Conservation (phyloP, 2,797 vertebrate species). For the Rhinophrynus dorsalis region DNA sequence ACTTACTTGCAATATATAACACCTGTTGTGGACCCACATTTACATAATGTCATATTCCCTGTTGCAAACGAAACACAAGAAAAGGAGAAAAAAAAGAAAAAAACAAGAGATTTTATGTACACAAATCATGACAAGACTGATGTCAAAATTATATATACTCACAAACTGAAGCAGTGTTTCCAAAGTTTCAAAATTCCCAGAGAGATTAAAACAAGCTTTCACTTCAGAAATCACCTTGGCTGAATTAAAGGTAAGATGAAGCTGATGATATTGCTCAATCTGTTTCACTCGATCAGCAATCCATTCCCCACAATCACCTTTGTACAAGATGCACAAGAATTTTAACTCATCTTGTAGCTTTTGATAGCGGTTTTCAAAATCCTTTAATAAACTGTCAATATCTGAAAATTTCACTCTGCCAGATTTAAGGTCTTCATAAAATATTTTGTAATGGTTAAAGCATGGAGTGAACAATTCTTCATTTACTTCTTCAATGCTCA, state of each 20-base stretch:
- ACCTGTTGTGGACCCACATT: no score
- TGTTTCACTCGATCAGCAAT: conserved; percentile 74
- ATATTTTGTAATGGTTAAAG: conserved; percentile 53
- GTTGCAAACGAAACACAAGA: no score
- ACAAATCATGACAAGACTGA: no score
- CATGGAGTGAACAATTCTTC: conserved; percentile 64
- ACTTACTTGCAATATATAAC: no score
- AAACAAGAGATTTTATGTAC: no score
- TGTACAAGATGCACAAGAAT: conserved; percentile 64
- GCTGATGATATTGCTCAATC: conserved; percentile 86
- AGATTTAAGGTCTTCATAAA: conserved; percentile 70
- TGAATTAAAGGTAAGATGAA: conserved; percentile 79
- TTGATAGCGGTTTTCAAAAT: conserved; percentile 70
- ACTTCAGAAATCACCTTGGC: conserved; percentile 77
- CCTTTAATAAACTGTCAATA: conserved; percentile 72
- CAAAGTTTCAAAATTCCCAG: conserved; percentile 83
- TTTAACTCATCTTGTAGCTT: conserved; percentile 69
- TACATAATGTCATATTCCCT: no score
- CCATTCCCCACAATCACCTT: conserved; percentile 65
- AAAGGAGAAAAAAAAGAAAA: no score
- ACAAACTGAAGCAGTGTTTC: conserved; percentile 74
- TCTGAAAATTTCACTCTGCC: conserved; percentile 74
- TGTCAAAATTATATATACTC: conserved; percentile 59
- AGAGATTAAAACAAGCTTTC: conserved; percentile 74
- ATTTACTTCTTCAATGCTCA: conserved; percentile 54